These are phyloP conservation scores for Lycaon pictus DNA, from an alignment of 2,113 vertebrate species.

Conservation along the genomic window DNA sequence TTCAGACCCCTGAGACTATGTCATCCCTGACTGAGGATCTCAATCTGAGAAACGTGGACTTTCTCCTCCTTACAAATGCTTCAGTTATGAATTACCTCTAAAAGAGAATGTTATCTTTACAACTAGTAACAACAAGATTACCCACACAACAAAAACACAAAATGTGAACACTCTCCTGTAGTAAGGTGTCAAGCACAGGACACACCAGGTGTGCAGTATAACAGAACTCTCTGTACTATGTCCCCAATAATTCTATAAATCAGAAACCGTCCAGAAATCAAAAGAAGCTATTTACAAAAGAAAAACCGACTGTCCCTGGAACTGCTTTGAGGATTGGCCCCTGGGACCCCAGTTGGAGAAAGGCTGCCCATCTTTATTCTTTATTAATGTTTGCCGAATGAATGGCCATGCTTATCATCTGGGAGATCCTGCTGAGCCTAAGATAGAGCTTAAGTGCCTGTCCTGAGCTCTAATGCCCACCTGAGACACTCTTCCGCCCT, in stretches of 20 bases:
- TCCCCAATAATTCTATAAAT: background rate
- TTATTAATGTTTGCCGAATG: background rate
- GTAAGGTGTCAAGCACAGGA: background rate
- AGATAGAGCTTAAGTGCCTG: background rate
- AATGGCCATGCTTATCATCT: background rate
- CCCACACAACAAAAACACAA: background rate
- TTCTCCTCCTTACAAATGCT: background rate
- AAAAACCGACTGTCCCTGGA: background rate
- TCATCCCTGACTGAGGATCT: background rate
- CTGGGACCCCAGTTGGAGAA: background rate
- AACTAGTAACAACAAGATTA: background rate
- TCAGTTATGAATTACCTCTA: background rate
- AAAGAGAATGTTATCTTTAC: background rate
- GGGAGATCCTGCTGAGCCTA: background rate
- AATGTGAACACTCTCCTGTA: background rate
- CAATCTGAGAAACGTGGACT: background rate
- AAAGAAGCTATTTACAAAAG: slow-evolving; percentile 5
- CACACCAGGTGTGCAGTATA: background rate
- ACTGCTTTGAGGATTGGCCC: background rate
- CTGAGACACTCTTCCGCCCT: background rate
- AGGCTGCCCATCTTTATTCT: background rate
- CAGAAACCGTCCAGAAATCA: background rate
- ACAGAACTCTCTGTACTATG: background rate
- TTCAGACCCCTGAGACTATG: background rate
- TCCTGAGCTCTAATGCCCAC: background rate